These are phyloP conservation scores for Thomomys bottae DNA, from an alignment of 2,113 vertebrate genomes.

Conservation along the genomic window DNA sequence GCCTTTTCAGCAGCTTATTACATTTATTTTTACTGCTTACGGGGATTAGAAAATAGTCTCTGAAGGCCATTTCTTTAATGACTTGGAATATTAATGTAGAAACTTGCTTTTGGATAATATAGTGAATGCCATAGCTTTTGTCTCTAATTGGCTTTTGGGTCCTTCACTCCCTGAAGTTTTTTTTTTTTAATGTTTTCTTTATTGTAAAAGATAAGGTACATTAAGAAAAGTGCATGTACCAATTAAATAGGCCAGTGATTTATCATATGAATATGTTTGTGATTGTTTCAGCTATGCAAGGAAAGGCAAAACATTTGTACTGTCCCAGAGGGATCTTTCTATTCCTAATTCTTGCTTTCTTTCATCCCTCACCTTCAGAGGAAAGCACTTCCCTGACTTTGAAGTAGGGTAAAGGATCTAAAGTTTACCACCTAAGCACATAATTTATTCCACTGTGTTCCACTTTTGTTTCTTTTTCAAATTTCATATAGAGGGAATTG, in stretches of 20 bases:
- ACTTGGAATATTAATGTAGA: conserved; percentile 64
- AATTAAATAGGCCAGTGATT: not conserved
- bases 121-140: conserved; percentile 10
- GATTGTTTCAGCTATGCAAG: not conserved
- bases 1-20: conserved; percentile 47
- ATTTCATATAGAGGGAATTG: not conserved
- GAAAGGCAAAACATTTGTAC: not conserved
- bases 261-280: not conserved
- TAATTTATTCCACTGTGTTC: not conserved
- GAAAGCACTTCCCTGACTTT: not conserved
- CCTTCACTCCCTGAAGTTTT: not conserved
- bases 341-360: not conserved
- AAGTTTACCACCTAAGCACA: not conserved
- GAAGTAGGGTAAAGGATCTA: not conserved
- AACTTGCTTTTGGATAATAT: conserved; percentile 24
- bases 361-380: too few species aligned
- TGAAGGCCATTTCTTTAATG: conserved; percentile 61
- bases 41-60: conserved; percentile 60
- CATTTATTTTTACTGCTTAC: conserved; percentile 60
- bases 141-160: not conserved
- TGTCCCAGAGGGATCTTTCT: not conserved
- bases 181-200: not conserved
- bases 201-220: conserved; percentile 12
- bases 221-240: conserved; percentile 27
- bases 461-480: conserved; percentile 16